Base-by-base conservation (phyloP, 2,113 vertebrate genomes). In the Hippoglossus stenolepis region DNA sequence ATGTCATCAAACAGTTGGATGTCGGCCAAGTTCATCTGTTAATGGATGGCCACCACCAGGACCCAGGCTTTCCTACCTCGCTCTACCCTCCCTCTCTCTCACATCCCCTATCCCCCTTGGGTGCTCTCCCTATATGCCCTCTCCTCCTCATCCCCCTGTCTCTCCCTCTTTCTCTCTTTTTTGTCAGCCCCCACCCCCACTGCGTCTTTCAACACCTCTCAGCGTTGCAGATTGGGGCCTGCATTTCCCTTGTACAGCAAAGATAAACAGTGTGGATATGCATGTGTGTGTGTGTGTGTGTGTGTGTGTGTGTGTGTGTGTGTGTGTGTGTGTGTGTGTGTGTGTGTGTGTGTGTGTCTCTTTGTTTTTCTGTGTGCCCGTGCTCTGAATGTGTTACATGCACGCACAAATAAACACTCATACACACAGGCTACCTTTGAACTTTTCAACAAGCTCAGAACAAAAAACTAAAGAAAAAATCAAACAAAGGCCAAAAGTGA, bases 21-120 rank as follows among this genome's bases (percentile, higher is more conserved):
- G 90, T 89, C 56, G 38, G 96, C 97, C 97, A 99, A 97, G 97
- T 98, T 98, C 97, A 98, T 98, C 96, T 96, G 96, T 97, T 98
- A 98, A 98, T 97, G 97, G 97, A 97, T 95, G 96, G 95, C 93
- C 94, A 90, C 90, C 90, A 82, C 91, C 93, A 92, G 89, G 88
- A 91, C 83, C 89, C 73, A 92, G 93, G 83, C 71, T 92, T 90
- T 91, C 94, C 93, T 95, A 63, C 94, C 95, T 65, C 70, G 35
- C 87, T 84, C 88, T 56, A 26, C 80, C 93, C 93, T 91, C 94
- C 68, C 93, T 94, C 95, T 92, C 69, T 93, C 94, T 92, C 70
- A 23, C 95, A 95, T 94, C 96, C 95, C 64, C 95, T 93, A 94
- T 95, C 95, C 95, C 94, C 95, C 95, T 91, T 93, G 94, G 95